Conservation (phyloP, 2,888 invertebrate species). For the Volucella inflata region DNA sequence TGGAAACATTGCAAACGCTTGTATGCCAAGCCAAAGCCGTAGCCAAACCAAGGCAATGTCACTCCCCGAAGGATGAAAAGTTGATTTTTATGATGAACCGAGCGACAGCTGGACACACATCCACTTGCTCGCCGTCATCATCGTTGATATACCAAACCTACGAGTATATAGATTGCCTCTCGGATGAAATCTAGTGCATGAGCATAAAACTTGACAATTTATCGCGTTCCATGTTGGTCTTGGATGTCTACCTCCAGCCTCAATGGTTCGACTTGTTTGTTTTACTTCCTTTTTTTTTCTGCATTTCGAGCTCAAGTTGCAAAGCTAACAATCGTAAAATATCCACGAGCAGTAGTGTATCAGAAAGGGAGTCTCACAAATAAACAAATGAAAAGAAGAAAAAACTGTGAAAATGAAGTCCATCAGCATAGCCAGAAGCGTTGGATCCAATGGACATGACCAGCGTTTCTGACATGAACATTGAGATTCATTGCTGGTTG, state of each 20-base stretch:
- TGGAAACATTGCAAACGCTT: conserved; percentile 7
- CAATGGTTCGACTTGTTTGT: conserved; percentile 15
- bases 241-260: conserved; percentile 39
- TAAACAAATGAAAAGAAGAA: conserved; percentile 23
- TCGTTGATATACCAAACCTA: background rate
- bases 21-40: conserved; percentile 22
- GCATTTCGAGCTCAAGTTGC: conserved; percentile 66
- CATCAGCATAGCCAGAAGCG: conserved; percentile 74
- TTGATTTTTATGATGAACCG: conserved; percentile 75
- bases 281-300: conserved; percentile 27
- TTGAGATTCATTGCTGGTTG: conserved; percentile 70
- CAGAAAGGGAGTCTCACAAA: background rate
- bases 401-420: conserved; percentile 15
- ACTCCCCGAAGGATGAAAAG: conserved; percentile 75
- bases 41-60: conserved; percentile 35
- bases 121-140: conserved; percentile 25
- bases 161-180: conserved; percentile 64
- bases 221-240: conserved; percentile 55
- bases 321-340: conserved; percentile 73
- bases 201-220: conserved; percentile 75
- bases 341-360: conserved; percentile 36
- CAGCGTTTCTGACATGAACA: conserved; percentile 73
- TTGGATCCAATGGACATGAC: conserved; percentile 73
- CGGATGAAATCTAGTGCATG: conserved; percentile 73
- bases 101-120: conserved; percentile 73